Base-by-base conservation (phyloP, 2,113 vertebrate species). In the Eleginops maclovinus region DNA sequence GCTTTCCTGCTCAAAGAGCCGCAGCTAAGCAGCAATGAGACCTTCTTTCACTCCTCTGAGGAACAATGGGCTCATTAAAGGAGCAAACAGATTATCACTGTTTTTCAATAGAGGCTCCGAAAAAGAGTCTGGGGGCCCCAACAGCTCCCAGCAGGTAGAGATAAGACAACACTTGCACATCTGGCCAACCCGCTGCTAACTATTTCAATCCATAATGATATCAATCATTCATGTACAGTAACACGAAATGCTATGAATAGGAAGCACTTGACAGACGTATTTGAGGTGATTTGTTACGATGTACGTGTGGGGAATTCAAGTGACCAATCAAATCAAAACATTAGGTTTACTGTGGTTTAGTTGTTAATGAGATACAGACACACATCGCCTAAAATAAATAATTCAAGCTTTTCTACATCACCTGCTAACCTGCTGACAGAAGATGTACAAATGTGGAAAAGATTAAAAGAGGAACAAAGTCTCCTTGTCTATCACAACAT, bases 71-170 rank as follows among this genome's bases (percentile, higher is more conserved):
- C 76, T 93, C 89, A 93, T 95, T 95, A 94, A 86, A 89, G 79
- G 87, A 92, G 88, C 91, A 95, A 95, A 94, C 90, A 94, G 94
- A 94, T 95, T 94, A 93, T 71, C 67, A 67, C 62, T 40, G 87
- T 72, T 81, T 84, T 82, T 85, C 69, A 87, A 87, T 86, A 66
- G 76, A 74, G 15, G 61, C 2, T 70, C 46, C 73, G 65, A 70
- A 83, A 74, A 56, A 77, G 80, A 83, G 82, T 91, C 87, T 90
- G 76, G 82, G 67, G 75, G 75, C 65, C 77, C 86, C 69, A 80
- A 75, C 59, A 69, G 77, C 82, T 87, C 88, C 63, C 91, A 92
- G 92, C 85, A 91, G 89, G 85, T 86, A 76, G 41, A 85, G 69
- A 76, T 89, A 82, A 89, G 79, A 84, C 77, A 58, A 56, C 61